Percentiles rank a stretch among this genome's conserved stretches.
These are phyloP conservation scores for Cantharis flavilabris DNA, from an alignment of 2,888 invertebrate species.

Conservation along the genomic window DNA sequence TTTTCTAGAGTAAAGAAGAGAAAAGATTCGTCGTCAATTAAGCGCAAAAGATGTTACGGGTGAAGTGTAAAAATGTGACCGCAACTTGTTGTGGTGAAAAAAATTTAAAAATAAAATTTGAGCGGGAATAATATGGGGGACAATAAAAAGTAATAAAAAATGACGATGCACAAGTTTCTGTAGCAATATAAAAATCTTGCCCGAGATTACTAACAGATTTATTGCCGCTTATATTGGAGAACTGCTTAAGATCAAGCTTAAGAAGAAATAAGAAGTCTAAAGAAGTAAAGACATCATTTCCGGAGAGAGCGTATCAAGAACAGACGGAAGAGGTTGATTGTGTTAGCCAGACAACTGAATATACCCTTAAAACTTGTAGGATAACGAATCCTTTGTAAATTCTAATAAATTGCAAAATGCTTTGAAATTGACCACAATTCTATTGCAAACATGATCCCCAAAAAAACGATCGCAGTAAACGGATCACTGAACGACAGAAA, in stretches of 20 bases:
- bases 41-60: background rate
- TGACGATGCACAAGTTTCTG: conserved; percentile 1
- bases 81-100: background rate
- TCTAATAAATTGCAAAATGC: conserved; percentile 32
- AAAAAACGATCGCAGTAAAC: conserved; percentile 36
- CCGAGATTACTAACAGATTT: conserved; percentile 32
- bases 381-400: conserved; percentile 33
- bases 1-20: background rate
- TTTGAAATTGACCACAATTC: conserved; percentile 30
- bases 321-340: conserved; percentile 39
- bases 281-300: conserved; percentile 26
- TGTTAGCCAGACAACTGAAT: conserved; percentile 33
- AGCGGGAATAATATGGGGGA: background rate
- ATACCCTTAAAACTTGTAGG: conserved; percentile 33
- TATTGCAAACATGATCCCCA: conserved; percentile 35
- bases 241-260: conserved; percentile 19
- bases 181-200: conserved; percentile 31
- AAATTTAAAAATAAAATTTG: background rate
- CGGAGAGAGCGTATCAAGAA: conserved; percentile 30
- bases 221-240: conserved; percentile 25
- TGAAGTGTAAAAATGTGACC: background rate
- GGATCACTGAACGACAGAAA: conserved; percentile 27
- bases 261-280: conserved; percentile 19
- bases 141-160: background rate
- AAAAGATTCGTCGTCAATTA: background rate